These are phyloP conservation scores for Apteryx mantelli DNA, from an alignment of 2,113 vertebrate genomes.

Conservation along the genomic window DNA sequence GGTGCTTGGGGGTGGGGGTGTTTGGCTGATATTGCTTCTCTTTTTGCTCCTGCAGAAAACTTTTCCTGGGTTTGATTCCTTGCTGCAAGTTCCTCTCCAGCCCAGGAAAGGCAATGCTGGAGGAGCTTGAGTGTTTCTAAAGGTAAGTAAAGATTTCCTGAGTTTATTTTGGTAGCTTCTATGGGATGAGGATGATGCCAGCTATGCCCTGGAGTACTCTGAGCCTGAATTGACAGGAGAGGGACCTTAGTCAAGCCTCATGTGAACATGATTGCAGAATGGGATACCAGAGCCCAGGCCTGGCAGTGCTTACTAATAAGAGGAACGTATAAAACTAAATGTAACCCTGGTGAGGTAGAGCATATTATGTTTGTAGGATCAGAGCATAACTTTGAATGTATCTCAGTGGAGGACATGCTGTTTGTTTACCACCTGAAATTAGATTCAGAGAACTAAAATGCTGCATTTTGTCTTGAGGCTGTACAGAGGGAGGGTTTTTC, in stretches of 20 bases:
- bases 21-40: neutral
- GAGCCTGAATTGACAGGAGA: neutral
- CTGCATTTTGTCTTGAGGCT: neutral
- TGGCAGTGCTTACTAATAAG: neutral
- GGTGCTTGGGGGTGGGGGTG: neutral
- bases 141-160: neutral
- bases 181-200: neutral
- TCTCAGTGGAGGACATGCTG: neutral
- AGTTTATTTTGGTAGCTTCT: neutral
- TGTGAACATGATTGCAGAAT: neutral
- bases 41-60: neutral
- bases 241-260: rapidly evolving
- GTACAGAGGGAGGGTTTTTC: neutral
- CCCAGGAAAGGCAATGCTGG: neutral
- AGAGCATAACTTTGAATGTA: neutral
- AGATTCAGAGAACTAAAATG: neutral
- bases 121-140: neutral
- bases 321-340: neutral
- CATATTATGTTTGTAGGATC: rapidly evolving
- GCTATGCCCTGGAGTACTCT: neutral
- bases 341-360: neutral
- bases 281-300: too few relatives aligned
- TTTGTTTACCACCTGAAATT: neutral
- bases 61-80: neutral
- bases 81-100: neutral